Percentiles rank a stretch among this genome's conserved stretches.
phyloP scores from a whole-genome alignment of 92 coral and sea anemone genomes.

The Meandrina meandrites region DNA sequence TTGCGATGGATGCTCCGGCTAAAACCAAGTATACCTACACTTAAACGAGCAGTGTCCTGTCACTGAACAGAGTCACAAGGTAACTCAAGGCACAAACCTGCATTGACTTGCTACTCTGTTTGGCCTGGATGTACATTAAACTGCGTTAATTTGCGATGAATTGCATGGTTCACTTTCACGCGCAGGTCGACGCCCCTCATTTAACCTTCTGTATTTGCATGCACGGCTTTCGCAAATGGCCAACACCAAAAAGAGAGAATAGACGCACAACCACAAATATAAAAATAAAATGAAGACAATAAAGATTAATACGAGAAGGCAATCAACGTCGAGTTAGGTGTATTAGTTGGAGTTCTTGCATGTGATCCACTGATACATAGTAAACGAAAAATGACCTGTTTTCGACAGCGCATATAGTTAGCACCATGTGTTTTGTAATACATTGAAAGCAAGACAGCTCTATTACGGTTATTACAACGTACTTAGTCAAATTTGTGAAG shows the following conservation, averaged over 20 bases:
- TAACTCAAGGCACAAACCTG: not conserved
- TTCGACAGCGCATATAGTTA: not conserved
- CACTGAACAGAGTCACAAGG: not conserved
- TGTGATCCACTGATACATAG: not conserved
- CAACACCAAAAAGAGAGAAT: too few relatives aligned
- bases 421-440: not conserved
- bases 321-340: not conserved
- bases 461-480: not conserved
- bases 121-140: not conserved
- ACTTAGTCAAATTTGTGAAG: not conserved
- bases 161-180: not conserved
- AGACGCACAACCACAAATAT: not conserved
- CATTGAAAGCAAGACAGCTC: not conserved
- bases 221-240: too few relatives aligned
- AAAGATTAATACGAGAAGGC: not conserved
- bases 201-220: too few relatives aligned
- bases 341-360: not conserved
- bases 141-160: not conserved
- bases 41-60: not conserved
- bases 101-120: not conserved
- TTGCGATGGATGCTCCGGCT: constrained; percentile 86
- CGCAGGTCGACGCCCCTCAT: too few relatives aligned
- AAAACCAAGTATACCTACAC: constrained; percentile 83
- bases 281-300: not conserved
- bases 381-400: not conserved